Base-by-base conservation (phyloP, 1,140 invertebrate genomes). In the Bursaphelenchus mucronatus region DNA sequence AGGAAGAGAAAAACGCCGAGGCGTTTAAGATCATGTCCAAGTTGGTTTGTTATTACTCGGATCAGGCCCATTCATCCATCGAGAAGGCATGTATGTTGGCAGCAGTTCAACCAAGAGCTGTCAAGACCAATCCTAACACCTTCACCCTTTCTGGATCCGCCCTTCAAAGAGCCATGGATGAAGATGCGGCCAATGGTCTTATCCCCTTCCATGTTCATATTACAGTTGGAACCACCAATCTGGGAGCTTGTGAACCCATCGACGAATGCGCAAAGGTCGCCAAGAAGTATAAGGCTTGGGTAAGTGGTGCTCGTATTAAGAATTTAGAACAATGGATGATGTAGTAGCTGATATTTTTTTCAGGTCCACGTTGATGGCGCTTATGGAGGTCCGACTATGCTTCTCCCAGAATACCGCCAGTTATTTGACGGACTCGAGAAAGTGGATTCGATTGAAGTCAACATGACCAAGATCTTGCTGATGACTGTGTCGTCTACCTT, bases 11-110 rank as follows among this genome's bases (percentile, higher is more conserved):
- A 5, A 30, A 30, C 30, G 30, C 30, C 30, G 30, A 30, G 30
- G 30, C 30, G 5, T 30, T 30, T 30, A 30, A 30, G 30, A 30
- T 30, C 30, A 30, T 30, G 30, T 30, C 30, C 30, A 30, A 5
- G 30, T 5, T 30, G 30, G 40, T 59, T 45, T 39, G 13, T 19
- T 59, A 59, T 7, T n/a, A 39, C 19, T n/a, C 11, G 10, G 30
- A 11, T 39, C 40, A 59, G 40, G 40, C 19, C 1, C 57, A 59
- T 39, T 15, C 13, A 30, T 30, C 57, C 19, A 59, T 59, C 40
- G 57, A 59, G 40, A 59, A 59, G 40, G 57, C 57, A 1, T 39
- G 21, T 50, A n/a, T n/a, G 10, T 44, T 59, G 57, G 57, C 57
- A 15, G 11, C 45, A 44, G 45, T 59, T 50, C 13, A 11, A 4